phyloP scores from a whole-genome alignment of 2,113 vertebrate species.

The Sebastes fasciatus region DNA sequence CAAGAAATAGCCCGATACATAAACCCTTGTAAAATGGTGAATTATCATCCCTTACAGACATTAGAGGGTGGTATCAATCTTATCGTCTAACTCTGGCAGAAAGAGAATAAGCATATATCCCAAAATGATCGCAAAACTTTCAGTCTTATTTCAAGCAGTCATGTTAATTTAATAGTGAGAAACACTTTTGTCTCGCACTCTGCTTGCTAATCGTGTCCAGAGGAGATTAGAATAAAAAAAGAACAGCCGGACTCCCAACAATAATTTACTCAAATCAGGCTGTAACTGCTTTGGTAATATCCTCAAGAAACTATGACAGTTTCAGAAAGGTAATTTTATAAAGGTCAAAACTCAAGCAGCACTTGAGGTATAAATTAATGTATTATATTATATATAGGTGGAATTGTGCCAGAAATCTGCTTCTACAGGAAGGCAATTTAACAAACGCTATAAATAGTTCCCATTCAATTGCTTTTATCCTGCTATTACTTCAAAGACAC shows the following conservation, averaged over 20 bases:
- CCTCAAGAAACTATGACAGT: background rate
- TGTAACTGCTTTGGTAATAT: conserved; percentile 16
- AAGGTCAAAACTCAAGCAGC: background rate
- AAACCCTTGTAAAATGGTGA: too few species aligned
- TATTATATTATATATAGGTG: background rate
- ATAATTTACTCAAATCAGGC: conserved; percentile 32
- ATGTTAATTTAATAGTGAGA: background rate
- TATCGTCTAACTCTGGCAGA: too few species aligned
- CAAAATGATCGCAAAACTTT: too few species aligned
- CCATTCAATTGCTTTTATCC: conserved; percentile 30
- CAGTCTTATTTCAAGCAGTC: background rate
- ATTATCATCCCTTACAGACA: too few species aligned
- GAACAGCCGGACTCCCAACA: background rate
- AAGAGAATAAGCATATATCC: too few species aligned
- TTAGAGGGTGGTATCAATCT: too few species aligned
- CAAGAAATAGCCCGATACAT: too few species aligned
- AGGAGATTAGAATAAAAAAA: conserved; percentile 44
- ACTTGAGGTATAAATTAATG: background rate
- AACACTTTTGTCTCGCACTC: background rate
- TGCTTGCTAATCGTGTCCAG: background rate
- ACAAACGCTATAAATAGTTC: conserved; percentile 4
- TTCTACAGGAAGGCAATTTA: conserved; percentile 29
- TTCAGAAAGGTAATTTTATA: background rate
- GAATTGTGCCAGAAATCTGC: background rate
- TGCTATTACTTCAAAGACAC: conserved; percentile 42